Base-by-base conservation (phyloP, 2,888 invertebrate genomes). In the Neuroscelio doddi region DNA sequence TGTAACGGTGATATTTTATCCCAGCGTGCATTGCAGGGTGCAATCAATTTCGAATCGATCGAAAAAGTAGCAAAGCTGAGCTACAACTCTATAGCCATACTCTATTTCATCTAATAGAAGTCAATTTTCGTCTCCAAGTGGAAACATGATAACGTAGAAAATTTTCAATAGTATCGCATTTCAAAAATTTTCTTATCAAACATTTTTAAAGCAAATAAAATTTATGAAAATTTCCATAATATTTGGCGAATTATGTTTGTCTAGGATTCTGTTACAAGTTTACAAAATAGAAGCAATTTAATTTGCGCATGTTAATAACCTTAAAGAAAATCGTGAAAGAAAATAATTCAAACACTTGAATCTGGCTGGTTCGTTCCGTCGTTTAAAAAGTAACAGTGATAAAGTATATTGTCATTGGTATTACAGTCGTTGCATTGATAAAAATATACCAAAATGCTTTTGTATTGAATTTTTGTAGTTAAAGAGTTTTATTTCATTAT, bases 31-130 rank as follows among this genome's bases (percentile, higher is more conserved):
- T 12, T 3, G 29, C 12, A 29, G 9, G 14, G 17, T 8, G 38
- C 34, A 55, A 55, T 46, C 57, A 51, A 58, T 58, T 50, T 44
- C 57, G 14, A 32, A 15, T 42, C 41, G 38, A 15, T 26, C n/a
- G 36, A 44, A 34, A 14, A 36, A 36, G 36, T 7, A 3, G n/a
- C 7, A 14, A 14, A 10, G 15, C 36, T 36, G n/a, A 36, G 15
- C 36, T 14, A 5, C 10, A 14, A 36, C 15, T 12, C 12, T 36
- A 7, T 3, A 14, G 15, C 15, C 4, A 15, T 14, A 36, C 36
- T 14, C 36, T n/a, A 36, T 36, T 36, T 36, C 14, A 7, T 36
- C 15, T 14, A 14, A 14, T 7, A 36, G 36, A n/a, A 10, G 3
- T 36, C 36, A 36, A 36, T 36, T 36, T 10, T 36, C 36, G 12